Conservation (phyloP, 2,888 invertebrate species). For the Caenorhabditis doughertyi region DNA sequence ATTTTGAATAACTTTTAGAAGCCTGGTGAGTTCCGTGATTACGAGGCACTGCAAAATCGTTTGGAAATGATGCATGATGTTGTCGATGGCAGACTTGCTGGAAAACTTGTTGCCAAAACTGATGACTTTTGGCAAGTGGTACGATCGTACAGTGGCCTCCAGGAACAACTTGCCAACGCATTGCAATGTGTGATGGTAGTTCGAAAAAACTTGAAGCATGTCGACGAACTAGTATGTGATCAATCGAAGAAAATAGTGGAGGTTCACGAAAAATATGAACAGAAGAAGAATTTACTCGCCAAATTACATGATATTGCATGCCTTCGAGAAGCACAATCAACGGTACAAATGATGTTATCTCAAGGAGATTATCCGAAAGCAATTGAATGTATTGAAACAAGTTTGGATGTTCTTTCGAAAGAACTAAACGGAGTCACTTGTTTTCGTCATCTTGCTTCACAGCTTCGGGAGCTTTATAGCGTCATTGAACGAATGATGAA, state of each 20-base stretch:
- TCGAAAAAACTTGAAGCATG: slow-evolving; percentile 72
- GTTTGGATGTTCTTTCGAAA: slow-evolving; percentile 90
- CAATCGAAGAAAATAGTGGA: slow-evolving; percentile 72
- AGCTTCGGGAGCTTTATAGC: slow-evolving; percentile 95
- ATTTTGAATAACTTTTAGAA: slow-evolving; percentile 54
- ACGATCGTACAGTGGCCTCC: slow-evolving; percentile 97
- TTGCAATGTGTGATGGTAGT: slow-evolving; percentile 70
- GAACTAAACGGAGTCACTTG: slow-evolving; percentile 94
- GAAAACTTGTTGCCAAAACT: slow-evolving; percentile 87
- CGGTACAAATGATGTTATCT: slow-evolving; percentile 94
- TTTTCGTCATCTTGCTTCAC: slow-evolving; percentile 95
- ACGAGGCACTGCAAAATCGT: slow-evolving; percentile 72
- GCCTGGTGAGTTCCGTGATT: slow-evolving; percentile 69
- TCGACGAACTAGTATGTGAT: slow-evolving; percentile 69
- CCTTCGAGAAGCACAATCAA: slow-evolving; percentile 92
- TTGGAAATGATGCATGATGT: slow-evolving; percentile 80
- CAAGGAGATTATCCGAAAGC: slow-evolving; percentile 96
- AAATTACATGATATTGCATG: slow-evolving; percentile 79
- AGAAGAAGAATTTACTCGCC: slow-evolving; percentile 72
- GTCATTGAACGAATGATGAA: slow-evolving; percentile 97
- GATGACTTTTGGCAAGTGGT: slow-evolving; percentile 88
- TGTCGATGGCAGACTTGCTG: slow-evolving; percentile 79
- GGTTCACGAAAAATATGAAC: slow-evolving; percentile 73
- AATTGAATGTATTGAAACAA: slow-evolving; percentile 95
- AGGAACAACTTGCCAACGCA: slow-evolving; percentile 91